These are phyloP conservation scores for Amphipoea lucens DNA, from an alignment of 2,888 invertebrate species.

Conservation along the genomic window DNA sequence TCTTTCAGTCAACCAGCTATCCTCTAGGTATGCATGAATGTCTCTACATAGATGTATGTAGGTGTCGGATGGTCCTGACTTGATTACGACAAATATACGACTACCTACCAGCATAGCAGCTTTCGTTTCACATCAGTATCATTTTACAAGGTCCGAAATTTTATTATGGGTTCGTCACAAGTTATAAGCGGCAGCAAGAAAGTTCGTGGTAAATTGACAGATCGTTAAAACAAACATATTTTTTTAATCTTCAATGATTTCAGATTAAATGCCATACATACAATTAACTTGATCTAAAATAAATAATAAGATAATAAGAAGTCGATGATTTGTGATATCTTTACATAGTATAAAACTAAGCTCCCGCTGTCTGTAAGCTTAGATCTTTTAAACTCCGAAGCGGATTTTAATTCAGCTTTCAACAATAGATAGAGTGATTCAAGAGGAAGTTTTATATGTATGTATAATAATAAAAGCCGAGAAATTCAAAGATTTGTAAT, in stretches of 20 bases:
- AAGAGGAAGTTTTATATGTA: too few relatives aligned
- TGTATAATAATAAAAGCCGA: too few relatives aligned
- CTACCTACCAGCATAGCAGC: constrained; percentile 73
- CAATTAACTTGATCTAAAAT: too few relatives aligned
- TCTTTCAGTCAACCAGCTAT: background rate
- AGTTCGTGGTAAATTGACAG: background rate
- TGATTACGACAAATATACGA: constrained; percentile 73
- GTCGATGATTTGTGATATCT: background rate
- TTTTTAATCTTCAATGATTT: background rate
- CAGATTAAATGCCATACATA: background rate
- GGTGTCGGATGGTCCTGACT: constrained; percentile 62
- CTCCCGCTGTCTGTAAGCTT: too few relatives aligned
- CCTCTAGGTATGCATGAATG: background rate
- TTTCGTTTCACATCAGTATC: constrained; percentile 78
- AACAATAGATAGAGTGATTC: too few relatives aligned
- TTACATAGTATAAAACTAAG: too few relatives aligned
- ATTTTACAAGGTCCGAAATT: constrained; percentile 81
- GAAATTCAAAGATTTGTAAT: too few relatives aligned
- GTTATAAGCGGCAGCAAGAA: constrained; percentile 28
- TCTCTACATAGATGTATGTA: constrained; percentile 48
- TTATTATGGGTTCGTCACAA: constrained; percentile 67
- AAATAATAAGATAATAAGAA: background rate
- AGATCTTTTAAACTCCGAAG: too few relatives aligned
- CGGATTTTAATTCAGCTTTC: too few relatives aligned
- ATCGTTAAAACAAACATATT: too few relatives aligned